Conservation (phyloP, 2,797 vertebrate genomes). For the Mormyrus hasselquistii region DNA sequence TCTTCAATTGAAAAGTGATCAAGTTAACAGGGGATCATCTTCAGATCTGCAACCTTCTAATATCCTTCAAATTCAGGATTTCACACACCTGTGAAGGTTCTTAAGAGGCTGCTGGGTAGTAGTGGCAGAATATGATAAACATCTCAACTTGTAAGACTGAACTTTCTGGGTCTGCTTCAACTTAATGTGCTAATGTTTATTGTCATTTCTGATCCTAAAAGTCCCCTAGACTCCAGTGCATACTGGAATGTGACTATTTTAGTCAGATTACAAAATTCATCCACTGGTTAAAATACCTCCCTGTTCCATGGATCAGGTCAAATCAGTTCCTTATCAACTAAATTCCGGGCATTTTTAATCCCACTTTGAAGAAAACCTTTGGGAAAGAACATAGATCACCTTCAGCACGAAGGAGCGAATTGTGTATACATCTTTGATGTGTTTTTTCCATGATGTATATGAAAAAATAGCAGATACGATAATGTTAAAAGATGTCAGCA, state of each 20-base stretch:
- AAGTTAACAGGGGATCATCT: neutral
- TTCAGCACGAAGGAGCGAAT: neutral
- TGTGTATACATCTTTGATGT: neutral
- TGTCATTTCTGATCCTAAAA: neutral
- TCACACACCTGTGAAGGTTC: neutral
- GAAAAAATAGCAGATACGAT: neutral
- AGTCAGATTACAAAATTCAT: neutral
- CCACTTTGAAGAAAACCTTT: slow-evolving; percentile 28
- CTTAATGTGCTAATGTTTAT: neutral
- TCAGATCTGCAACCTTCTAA: neutral
- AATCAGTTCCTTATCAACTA: slow-evolving; percentile 32
- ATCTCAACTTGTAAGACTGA: neutral
- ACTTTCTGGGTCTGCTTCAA: neutral
- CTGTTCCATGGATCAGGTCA: slow-evolving; percentile 45
- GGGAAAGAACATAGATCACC: neutral
- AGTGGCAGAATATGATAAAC: neutral
- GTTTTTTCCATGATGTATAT: neutral
- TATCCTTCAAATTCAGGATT: neutral
- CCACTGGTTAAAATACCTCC: slow-evolving; percentile 36
- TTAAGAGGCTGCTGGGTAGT: neutral
- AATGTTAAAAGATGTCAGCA: neutral
- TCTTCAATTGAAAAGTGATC: neutral
- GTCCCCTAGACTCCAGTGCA: neutral
- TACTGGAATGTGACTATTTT: neutral
- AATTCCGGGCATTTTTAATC: slow-evolving; percentile 32